Evolutionary conservation across 2,113 vertebrate species (phyloP).

Genomic region (Grantiella picta): DNA sequence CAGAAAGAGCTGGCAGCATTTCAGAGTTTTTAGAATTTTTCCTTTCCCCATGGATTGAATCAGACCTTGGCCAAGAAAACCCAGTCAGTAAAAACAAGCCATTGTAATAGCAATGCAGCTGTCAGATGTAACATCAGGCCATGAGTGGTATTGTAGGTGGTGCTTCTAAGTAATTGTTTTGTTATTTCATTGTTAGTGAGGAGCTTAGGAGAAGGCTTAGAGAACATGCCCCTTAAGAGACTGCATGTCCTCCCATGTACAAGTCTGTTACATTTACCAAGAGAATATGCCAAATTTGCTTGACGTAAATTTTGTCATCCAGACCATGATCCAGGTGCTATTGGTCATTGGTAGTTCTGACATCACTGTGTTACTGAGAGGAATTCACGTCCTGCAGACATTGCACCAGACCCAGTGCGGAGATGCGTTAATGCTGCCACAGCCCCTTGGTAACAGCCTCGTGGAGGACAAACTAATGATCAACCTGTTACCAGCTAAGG

Average conservation of each 20-base stretch:
- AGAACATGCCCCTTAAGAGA: neutral
- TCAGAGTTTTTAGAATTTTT: neutral
- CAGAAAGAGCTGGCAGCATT: neutral
- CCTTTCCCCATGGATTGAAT: neutral
- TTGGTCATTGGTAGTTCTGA: neutral
- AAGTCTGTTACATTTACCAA: neutral
- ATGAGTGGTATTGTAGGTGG: neutral
- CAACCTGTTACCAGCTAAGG: neutral
- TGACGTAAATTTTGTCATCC: neutral
- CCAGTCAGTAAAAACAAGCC: neutral
- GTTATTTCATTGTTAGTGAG: neutral
- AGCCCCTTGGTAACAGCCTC: neutral
- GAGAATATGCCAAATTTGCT: neutral
- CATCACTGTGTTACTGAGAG: neutral
- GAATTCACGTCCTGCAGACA: neutral
- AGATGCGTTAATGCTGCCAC: neutral
- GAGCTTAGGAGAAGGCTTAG: neutral
- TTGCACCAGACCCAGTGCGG: neutral
- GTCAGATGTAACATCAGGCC: neutral
- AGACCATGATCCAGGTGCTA: neutral
- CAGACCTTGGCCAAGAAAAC: conserved; percentile 11
- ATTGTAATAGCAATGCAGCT: conserved; percentile 28
- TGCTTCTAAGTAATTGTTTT: neutral
- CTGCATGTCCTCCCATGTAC: neutral
- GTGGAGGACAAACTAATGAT: too few species aligned